phyloP scores from a whole-genome alignment of 2,888 invertebrate species.

The Craniophora ligustri region DNA sequence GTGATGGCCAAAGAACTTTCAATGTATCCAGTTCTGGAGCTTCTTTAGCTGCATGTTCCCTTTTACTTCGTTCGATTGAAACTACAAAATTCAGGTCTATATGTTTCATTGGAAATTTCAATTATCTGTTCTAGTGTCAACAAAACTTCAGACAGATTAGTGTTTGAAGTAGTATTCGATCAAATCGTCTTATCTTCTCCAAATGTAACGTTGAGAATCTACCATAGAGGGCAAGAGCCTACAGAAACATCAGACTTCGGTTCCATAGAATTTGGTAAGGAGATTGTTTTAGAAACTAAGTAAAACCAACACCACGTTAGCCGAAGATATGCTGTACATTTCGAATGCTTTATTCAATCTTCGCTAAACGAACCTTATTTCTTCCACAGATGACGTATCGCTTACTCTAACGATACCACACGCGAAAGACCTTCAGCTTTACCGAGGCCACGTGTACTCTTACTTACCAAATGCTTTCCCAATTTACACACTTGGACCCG shows the following conservation, averaged over 20 bases:
- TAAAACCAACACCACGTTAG: no score
- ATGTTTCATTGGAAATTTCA: no score
- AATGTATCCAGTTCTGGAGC: no score
- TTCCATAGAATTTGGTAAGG: conserved; percentile 55
- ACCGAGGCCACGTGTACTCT: conserved; percentile 43
- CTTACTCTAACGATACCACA: conserved; percentile 61
- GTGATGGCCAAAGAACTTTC: no score
- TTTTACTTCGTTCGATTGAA: no score
- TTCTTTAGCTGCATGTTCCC: no score
- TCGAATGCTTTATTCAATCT: no score
- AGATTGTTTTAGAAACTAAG: background rate
- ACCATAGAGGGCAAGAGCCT: conserved; percentile 59
- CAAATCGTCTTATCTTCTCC: background rate
- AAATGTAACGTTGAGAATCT: conserved; percentile 34
- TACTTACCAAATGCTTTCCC: conserved; percentile 42
- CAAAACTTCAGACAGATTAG: conserved; percentile 53
- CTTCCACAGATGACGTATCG: conserved; percentile 52
- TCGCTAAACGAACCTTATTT: no score
- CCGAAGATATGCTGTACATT: no score
- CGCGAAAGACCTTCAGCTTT: conserved; percentile 34
- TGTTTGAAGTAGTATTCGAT: conserved; percentile 58
- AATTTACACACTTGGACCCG: conserved; percentile 44
- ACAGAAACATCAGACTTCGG: conserved; percentile 47
- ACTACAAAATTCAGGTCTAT: no score
- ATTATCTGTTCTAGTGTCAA: conserved; percentile 61